These are phyloP conservation scores for Drosophila pectinifera DNA, from an alignment of 1,140 invertebrate genomes.

Conservation along the genomic window DNA sequence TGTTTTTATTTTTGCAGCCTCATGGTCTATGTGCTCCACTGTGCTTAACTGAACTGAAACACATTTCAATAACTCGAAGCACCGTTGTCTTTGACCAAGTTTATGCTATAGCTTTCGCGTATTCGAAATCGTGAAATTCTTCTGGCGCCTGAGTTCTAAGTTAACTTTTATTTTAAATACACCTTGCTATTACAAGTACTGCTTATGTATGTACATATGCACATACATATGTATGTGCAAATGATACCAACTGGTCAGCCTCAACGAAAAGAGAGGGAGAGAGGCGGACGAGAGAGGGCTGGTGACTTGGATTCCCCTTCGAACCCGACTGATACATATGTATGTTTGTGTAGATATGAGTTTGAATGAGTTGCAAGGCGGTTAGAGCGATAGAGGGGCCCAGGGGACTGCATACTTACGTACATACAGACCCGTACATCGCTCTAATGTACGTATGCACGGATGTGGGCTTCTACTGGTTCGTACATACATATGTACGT, in stretches of 20 bases:
- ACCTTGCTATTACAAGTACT: conserved; percentile 64
- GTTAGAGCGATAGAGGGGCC: conserved; percentile 6
- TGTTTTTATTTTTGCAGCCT: not conserved
- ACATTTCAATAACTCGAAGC: not conserved
- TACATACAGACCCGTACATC: conserved; percentile 8
- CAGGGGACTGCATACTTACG: conserved; percentile 37
- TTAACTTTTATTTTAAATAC: conserved; percentile 58
- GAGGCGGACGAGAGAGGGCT: conserved; percentile 2
- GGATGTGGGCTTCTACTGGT: not conserved
- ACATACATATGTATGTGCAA: not conserved
- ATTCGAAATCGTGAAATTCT: not conserved
- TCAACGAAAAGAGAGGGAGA: conserved; percentile 11
- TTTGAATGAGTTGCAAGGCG: conserved; percentile 62
- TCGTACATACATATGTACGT: conserved; percentile 3
- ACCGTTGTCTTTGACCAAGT: not conserved
- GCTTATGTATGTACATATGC: conserved; percentile 26
- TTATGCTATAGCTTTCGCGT: not conserved
- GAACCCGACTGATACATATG: conserved; percentile 36
- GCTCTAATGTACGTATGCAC: conserved; percentile 12
- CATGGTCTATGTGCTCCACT: not conserved
- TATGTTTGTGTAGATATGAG: conserved; percentile 70
- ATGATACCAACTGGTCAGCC: conserved; percentile 37
- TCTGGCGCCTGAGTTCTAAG: too few species aligned
- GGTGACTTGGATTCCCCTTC: conserved; percentile 1
- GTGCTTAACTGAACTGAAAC: not conserved